A percentile compares a stretch with the other conserved stretches of the same genome.
Conservation (phyloP, 1,140 invertebrate species). For the Ptiloglossa arizonensis region DNA sequence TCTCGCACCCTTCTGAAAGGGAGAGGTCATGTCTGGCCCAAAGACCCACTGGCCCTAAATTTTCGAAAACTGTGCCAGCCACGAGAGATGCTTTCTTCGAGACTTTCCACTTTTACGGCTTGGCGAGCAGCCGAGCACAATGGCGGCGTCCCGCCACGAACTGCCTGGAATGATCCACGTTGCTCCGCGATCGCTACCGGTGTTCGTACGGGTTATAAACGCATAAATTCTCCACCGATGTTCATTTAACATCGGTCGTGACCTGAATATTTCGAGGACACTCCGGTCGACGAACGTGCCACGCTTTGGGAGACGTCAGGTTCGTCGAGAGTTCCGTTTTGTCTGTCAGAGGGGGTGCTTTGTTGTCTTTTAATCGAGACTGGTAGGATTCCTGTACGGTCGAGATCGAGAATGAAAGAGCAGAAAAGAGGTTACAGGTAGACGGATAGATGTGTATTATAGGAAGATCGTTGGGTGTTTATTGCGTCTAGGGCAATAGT, state of each 20-base stretch:
- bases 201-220: constrained; percentile 58
- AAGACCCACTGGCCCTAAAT: constrained; percentile 68
- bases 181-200: constrained; percentile 34
- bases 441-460: no score
- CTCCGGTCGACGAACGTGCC: no score
- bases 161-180: constrained; percentile 24
- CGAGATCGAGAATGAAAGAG: no score
- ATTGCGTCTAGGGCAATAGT: no score
- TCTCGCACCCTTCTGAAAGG: not conserved
- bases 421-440: no score
- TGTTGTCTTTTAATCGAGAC: not conserved
- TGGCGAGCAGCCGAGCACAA: constrained; percentile 43
- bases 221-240: constrained; percentile 51
- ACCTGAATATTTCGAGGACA: constrained; percentile 28
- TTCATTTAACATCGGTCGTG: not conserved
- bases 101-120: constrained; percentile 64
- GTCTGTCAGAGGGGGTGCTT: no score
- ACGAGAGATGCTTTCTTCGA: constrained; percentile 45
- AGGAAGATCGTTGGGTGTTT: no score
- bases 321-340: not conserved
- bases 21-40: constrained; percentile 38
- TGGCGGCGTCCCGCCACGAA: constrained; percentile 27
- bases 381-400: no score
- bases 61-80: constrained; percentile 65
- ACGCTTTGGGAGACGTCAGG: not conserved